Base-by-base conservation (phyloP, 2,888 invertebrate genomes). In the Polylopha cassiicola region DNA sequence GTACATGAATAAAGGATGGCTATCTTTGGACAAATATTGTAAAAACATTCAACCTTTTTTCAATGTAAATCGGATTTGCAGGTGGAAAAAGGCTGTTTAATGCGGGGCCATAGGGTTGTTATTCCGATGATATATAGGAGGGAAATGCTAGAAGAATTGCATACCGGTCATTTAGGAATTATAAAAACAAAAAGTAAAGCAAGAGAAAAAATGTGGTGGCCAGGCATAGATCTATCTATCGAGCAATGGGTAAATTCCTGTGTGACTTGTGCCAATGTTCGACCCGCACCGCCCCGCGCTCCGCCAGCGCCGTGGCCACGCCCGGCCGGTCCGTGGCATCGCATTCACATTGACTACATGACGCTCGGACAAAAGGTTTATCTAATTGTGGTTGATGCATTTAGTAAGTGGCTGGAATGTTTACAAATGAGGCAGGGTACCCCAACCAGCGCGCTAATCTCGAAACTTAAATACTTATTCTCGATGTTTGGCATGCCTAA, bases 361-460 rank as follows among this genome's bases (percentile, higher is more conserved):
- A 8, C 8, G 13, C 8, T 26, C 7, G 26, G 11, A n/a, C 26
- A 26, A 14, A 26, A 14, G 26, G n/a, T n/a, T 14, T 26, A 26
- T 7, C 11, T 26, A 14, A 14, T 26, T n/a, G 26, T 26, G 13
- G 26, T 18, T 15, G 18, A 29, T 10, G 29, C 29, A 4, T 29
- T 10, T 17, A 15, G 15, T 8, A 29, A 29, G 17, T 29, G 29
- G 29, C 17, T 29, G 14, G 27, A 29, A 15, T 29, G 52, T 7
- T 22, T 49, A 7, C 9, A 45, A 7, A 43, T 43, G 5, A 24
- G 47, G 1, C 42, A 52, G 44, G 50, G 51, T 33, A 44, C 48
- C 46, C 27, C 45, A 7, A 36, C 34, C 1, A 46, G 48, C 18
- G 42, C 39, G 5, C 21, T 47, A 32, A 21, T 27, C 9, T 9